Evolutionary conservation across 2,113 vertebrate species (phyloP).

Genomic region (Lutjanus erythropterus): DNA sequence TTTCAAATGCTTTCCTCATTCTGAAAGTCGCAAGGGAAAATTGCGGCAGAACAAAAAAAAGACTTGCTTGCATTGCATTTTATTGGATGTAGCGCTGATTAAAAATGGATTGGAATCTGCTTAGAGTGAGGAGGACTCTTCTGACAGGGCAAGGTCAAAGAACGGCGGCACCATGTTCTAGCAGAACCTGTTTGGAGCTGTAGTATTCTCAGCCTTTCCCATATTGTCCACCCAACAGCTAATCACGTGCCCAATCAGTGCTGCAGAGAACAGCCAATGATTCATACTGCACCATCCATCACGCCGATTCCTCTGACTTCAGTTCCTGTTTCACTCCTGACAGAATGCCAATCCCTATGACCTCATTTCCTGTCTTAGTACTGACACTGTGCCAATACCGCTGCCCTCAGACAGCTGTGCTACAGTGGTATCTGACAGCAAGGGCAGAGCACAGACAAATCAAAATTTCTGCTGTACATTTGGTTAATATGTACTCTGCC

Average conservation of each 20-base stretch:
- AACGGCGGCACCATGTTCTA: conserved; percentile 11
- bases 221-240: conserved; percentile 26
- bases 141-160: conserved; percentile 49
- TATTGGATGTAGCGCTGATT: conserved; percentile 41
- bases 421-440: conserved; percentile 36
- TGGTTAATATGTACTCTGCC: conserved; percentile 21
- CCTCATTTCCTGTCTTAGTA: conserved; percentile 71
- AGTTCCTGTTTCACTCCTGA: conserved; percentile 55
- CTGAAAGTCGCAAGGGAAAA: not conserved
- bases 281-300: conserved; percentile 77
- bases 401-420: conserved; percentile 53
- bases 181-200: conserved; percentile 3
- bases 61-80: conserved; percentile 30
- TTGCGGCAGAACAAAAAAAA: conserved; percentile 12
- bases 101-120: conserved; percentile 42
- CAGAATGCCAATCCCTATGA: conserved; percentile 61
- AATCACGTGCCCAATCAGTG: conserved; percentile 51
- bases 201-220: conserved; percentile 9
- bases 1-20: not conserved
- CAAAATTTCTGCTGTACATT: conserved; percentile 35
- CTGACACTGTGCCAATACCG: conserved; percentile 46
- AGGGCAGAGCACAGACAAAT: conserved; percentile 36
- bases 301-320: conserved; percentile 53
- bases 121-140: conserved; percentile 23
- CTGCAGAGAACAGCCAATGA: conserved; percentile 69